Evolutionary conservation across 2,797 vertebrate genomes (phyloP).

Genomic region (Bucorvus abyssinicus): DNA sequence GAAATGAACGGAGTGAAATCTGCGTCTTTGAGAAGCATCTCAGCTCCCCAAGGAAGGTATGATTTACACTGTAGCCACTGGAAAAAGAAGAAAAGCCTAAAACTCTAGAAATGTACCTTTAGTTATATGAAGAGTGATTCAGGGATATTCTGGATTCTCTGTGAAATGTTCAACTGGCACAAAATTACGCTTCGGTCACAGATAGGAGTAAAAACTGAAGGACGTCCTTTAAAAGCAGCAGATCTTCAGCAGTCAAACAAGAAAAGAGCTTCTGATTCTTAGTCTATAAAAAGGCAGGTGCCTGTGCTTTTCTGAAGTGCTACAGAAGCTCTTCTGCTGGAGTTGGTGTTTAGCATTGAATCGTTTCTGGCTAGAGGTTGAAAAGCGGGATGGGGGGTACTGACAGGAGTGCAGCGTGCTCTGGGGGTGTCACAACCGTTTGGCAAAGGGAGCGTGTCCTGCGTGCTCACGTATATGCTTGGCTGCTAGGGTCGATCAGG

Average conservation of each 20-base stretch:
- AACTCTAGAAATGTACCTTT: neutral
- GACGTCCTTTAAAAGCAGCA: neutral
- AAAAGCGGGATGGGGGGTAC: neutral
- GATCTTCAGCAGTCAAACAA: neutral
- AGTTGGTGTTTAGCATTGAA: neutral
- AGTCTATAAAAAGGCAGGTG: neutral
- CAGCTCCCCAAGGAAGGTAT: neutral
- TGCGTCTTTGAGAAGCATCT: neutral
- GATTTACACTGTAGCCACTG: neutral
- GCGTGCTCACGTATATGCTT: neutral
- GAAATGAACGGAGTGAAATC: neutral
- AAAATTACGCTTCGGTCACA: neutral
- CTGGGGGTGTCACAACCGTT: accelerated
- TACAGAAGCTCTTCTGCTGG: neutral
- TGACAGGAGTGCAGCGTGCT: accelerated
- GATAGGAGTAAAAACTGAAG: neutral
- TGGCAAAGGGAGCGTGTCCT: neutral
- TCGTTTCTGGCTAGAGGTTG: neutral
- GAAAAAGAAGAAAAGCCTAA: neutral
- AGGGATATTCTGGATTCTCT: neutral
- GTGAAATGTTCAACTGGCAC: neutral
- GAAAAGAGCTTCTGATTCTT: neutral
- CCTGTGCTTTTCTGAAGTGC: neutral
- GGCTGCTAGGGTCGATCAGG: neutral
- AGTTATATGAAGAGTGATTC: neutral